phyloP scores from a whole-genome alignment of 1,140 invertebrate genomes.

The Limonius californicus region DNA sequence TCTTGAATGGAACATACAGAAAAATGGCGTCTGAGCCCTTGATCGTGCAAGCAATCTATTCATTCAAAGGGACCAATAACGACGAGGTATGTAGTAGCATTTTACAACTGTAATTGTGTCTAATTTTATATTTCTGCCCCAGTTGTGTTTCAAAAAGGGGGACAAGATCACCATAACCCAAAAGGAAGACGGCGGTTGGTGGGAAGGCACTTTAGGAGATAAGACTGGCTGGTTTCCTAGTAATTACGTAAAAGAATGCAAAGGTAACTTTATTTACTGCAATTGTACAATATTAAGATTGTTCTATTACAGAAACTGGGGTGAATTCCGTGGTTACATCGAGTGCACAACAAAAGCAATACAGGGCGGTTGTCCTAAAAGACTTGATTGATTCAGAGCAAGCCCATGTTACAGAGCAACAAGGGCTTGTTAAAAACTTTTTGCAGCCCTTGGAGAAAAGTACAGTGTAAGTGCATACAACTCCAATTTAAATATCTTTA shows the following conservation, averaged over 20 bases:
- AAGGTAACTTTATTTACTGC: conserved; percentile 51
- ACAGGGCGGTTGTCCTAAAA: conserved; percentile 68
- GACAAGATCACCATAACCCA: conserved; percentile 93
- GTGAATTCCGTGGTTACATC: conserved; percentile 28
- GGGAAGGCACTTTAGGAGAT: conserved; percentile 93
- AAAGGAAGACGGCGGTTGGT: conserved; percentile 89
- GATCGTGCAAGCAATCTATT: conserved; percentile 84
- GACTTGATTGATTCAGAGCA: conserved; percentile 91
- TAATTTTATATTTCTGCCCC: conserved; percentile 45
- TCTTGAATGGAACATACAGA: conserved; percentile 20
- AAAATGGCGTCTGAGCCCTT: conserved; percentile 60
- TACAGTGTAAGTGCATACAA: conserved; percentile 68
- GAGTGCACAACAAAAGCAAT: conserved; percentile 39
- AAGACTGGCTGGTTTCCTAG: conserved; percentile 98
- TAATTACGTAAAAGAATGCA: conserved; percentile 92
- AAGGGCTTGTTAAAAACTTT: conserved; percentile 79
- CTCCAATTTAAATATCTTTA: neutral
- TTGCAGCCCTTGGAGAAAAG: conserved; percentile 77
- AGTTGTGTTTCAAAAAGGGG: conserved; percentile 94
- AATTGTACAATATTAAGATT: conserved; percentile 31
- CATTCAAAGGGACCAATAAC: conserved; percentile 94
- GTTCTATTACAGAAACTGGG: too few species aligned
- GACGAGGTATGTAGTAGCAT: conserved; percentile 76
- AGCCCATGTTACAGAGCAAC: conserved; percentile 83
- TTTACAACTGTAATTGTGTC: too few species aligned